Percentiles rank a stretch among this genome's conserved stretches.
phyloP scores from a whole-genome alignment of 2,797 vertebrate genomes.

The Molossus molossus region DNA sequence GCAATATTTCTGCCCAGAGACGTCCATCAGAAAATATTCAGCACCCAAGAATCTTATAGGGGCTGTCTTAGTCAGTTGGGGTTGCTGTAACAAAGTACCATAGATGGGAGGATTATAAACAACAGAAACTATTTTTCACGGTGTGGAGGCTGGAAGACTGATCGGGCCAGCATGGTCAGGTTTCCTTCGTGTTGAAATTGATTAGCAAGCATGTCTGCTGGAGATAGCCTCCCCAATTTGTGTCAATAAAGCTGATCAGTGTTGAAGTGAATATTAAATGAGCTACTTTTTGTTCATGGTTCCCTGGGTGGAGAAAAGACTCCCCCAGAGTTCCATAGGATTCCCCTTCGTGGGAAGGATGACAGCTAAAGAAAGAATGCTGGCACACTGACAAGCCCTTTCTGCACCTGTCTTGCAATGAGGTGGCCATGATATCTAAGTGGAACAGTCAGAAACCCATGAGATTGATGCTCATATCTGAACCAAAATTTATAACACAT shows the following conservation, averaged over 20 bases:
- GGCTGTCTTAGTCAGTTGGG: neutral
- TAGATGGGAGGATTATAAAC: neutral
- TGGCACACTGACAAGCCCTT: neutral
- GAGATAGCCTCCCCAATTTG: neutral
- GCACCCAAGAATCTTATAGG: neutral
- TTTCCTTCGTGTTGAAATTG: neutral
- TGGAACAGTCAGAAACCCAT: neutral
- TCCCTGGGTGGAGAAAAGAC: conserved; percentile 20
- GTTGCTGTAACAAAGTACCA: neutral
- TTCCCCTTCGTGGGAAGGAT: neutral
- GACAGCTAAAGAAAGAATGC: neutral
- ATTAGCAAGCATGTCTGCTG: neutral
- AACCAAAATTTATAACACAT: neutral
- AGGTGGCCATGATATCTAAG: neutral
- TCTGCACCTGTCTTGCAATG: neutral
- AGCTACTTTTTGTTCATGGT: conserved; percentile 3
- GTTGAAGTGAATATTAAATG: conserved; percentile 55
- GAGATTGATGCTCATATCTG: neutral
- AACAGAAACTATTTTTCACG: neutral
- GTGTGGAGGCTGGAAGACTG: neutral
- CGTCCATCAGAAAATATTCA: neutral
- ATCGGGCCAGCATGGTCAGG: too few relatives aligned
- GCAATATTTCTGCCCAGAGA: too few relatives aligned
- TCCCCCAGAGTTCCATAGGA: neutral
- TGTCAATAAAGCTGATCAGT: conserved; percentile 7